Base-by-base conservation (phyloP, 2,797 vertebrate genomes). In the Natrix natrix region DNA sequence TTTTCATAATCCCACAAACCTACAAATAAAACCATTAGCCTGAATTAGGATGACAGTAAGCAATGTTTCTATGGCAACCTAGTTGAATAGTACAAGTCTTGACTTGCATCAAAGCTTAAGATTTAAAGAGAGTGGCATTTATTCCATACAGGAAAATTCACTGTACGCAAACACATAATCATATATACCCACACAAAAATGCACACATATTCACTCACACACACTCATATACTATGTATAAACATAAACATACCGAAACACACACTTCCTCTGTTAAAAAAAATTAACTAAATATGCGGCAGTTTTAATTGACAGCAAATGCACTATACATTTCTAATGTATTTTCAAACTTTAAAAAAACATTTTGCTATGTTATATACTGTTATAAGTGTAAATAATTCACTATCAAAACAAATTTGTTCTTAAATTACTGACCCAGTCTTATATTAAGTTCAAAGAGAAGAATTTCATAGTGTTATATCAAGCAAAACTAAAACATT, bases 1-100 rank as follows among this genome's bases (percentile, higher is more conserved):
- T 98, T 98, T 98, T 98, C 98, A 98, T 98, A 98, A 98, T 98
- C 97, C 93, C 96, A 97, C 95, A 97, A 97, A 97, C 94, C 96
- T 96, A 97, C 97, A 98, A 98, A 98, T 98, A 97, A 97, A 98
- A 97, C 96, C 96, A 98, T 97, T 94, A 95, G 94, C 92, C 92
- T 97, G 97, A 97, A 96, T 97, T 96, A 97, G 98, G 95, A 97
- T 98, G 98, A 98, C 98, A 98, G 98, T 96, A 97, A 95, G 97
- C 95, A 94, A 93, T 0, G 97, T 98, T 98, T 98, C 98, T 98
- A 98, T 98, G 98, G 97, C 97, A 98, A 98, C 98, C 95, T 91
- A 93, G 94, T 95, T 69, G 97, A 97, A 97, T 24, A 96, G 95
- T 96, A 96, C 97, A 98, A 97, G 97, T 96, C 96, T 94, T 97